These are phyloP conservation scores for Perca fluviatilis DNA, from an alignment of 2,113 vertebrate species.

Conservation along the genomic window DNA sequence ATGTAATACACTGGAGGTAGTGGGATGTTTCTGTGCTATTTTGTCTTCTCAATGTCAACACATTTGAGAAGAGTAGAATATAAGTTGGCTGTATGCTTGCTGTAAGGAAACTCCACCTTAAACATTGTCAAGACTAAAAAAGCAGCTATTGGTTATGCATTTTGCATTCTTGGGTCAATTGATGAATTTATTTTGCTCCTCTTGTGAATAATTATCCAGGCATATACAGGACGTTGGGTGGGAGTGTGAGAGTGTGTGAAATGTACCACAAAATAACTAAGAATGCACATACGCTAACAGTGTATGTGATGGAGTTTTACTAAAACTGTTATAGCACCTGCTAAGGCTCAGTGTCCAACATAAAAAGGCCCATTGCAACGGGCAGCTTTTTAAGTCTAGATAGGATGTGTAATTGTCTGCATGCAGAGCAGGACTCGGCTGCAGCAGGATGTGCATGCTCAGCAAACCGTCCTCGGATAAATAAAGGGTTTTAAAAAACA, in stretches of 20 bases:
- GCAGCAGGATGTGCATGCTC: conserved; percentile 52
- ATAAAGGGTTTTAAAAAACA: conserved; percentile 68
- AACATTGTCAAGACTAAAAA: background rate
- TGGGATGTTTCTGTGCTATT: background rate
- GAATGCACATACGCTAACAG: background rate
- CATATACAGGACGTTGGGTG: too few species aligned
- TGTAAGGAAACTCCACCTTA: background rate
- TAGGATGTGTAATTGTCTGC: conserved; percentile 26
- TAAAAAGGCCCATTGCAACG: conserved; percentile 22
- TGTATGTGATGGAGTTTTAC: background rate
- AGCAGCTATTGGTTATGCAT: background rate
- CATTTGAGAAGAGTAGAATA: background rate
- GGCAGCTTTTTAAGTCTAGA: conserved; percentile 3
- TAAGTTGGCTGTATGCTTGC: background rate
- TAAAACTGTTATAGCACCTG: background rate
- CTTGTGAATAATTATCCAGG: too few species aligned
- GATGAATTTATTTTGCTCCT: too few species aligned
- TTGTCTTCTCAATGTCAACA: background rate
- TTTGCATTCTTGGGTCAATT: background rate
- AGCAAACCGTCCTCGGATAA: conserved; percentile 60
- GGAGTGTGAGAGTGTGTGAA: background rate
- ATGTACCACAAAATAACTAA: background rate
- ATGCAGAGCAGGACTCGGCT: conserved; percentile 51
- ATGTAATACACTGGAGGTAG: background rate
- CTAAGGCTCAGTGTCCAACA: conserved; percentile 4